Percentiles rank a stretch among this genome's conserved stretches.
Conservation (phyloP, 2,113 vertebrate genomes). For the Austrofundulus limnaeus region DNA sequence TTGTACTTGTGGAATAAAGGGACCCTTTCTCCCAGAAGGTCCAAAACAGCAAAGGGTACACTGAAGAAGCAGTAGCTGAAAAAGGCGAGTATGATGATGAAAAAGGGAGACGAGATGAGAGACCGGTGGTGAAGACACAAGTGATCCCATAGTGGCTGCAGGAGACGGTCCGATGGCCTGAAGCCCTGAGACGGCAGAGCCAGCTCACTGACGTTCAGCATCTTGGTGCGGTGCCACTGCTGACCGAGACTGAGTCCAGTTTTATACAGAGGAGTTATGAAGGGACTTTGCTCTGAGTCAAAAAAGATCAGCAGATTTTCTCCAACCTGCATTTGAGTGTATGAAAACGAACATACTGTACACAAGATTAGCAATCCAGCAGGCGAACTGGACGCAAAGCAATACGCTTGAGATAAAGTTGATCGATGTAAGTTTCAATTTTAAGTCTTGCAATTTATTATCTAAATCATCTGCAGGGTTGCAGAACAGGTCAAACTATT, state of each 20-base stretch:
- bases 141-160: slow-evolving; percentile 75
- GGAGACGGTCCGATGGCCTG: slow-evolving; percentile 40
- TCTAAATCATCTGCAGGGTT: no score
- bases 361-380: slow-evolving; percentile 30
- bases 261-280: slow-evolving; percentile 53
- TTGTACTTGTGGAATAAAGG: slow-evolving; percentile 67
- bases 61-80: slow-evolving; percentile 71
- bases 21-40: slow-evolving; percentile 67
- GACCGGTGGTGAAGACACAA: slow-evolving; percentile 57
- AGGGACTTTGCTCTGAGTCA: slow-evolving; percentile 23
- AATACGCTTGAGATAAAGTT: neutral
- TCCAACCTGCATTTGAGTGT: neutral
- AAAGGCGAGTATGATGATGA: slow-evolving; percentile 65
- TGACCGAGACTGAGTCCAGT: slow-evolving; percentile 15
- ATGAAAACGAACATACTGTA: slow-evolving; percentile 6
- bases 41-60: slow-evolving; percentile 66
- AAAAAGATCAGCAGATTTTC: neutral
- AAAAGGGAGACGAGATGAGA: slow-evolving; percentile 69
- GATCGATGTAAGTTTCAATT: no score
- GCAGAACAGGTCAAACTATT: neutral
- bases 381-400: slow-evolving; percentile 6
- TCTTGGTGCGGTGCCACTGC: slow-evolving; percentile 20
- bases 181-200: slow-evolving; percentile 24
- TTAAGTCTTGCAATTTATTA: no score
- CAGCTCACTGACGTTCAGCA: slow-evolving; percentile 61